Percentiles rank a stretch among this genome's conserved stretches.
phyloP scores from a whole-genome alignment of 2,888 invertebrate genomes.

The Latrodectus elegans region DNA sequence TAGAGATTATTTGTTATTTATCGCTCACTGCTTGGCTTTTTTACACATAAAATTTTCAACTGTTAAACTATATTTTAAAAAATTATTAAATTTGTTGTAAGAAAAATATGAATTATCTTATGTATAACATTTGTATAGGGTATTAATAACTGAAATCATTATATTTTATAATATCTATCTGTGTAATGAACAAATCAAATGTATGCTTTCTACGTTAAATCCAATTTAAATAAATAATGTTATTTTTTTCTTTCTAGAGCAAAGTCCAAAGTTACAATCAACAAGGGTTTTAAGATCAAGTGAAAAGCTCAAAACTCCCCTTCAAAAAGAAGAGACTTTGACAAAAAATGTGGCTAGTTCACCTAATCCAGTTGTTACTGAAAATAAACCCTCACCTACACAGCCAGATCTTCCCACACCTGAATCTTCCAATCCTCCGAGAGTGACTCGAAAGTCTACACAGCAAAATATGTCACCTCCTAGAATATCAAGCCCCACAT shows the following conservation, averaged over 20 bases:
- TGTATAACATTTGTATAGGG: not conserved
- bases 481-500: not conserved
- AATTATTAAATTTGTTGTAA: not conserved
- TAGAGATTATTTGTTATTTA: no score
- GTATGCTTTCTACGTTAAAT: not conserved
- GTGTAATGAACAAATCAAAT: not conserved
- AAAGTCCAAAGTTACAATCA: constrained; percentile 10
- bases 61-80: not conserved
- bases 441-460: constrained; percentile 21
- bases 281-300: constrained; percentile 44
- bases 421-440: constrained; percentile 11
- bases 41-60: no score
- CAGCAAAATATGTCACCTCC: constrained; percentile 1
- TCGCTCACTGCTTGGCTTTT: no score
- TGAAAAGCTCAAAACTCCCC: constrained; percentile 22
- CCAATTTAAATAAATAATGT: no score
- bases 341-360: not conserved
- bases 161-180: not conserved
- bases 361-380: not conserved
- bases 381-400: not conserved
- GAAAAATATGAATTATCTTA: not conserved
- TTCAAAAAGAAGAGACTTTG: constrained; percentile 1
- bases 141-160: not conserved
- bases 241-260: not conserved
- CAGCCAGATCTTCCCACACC: not conserved